Conservation (phyloP, 2,113 vertebrate species). For the Capricornis sumatraensis region DNA sequence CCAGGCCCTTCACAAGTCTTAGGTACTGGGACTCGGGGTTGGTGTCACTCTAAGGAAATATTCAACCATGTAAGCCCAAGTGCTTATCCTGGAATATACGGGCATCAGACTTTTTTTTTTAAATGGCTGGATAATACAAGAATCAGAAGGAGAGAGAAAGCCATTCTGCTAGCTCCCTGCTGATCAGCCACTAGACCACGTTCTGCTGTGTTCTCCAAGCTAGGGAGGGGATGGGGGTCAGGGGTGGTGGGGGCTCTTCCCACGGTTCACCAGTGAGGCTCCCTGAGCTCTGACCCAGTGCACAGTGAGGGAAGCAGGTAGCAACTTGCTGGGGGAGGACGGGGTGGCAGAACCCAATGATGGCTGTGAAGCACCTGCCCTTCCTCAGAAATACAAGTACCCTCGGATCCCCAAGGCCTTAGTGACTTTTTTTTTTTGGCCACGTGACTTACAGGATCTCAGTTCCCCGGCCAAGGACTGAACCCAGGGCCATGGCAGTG, state of each 20-base stretch:
- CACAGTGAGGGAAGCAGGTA: neutral
- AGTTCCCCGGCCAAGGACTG: neutral
- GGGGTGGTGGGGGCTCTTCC: neutral
- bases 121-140: neutral
- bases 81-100: neutral
- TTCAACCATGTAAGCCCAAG: neutral
- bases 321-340: neutral
- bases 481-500: neutral
- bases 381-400: neutral
- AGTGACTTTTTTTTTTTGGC: neutral
- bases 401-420: accelerated
- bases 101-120: neutral
- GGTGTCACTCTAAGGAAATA: neutral
- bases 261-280: accelerated
- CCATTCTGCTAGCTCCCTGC: neutral
- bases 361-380: accelerated
- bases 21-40: neutral
- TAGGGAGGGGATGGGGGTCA: neutral
- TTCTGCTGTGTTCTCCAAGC: neutral
- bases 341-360: too few relatives aligned
- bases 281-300: neutral
- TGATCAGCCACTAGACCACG: neutral
- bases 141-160: neutral
- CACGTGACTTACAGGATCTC: neutral
- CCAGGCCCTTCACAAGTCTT: neutral